These are phyloP conservation scores for Acleris holmiana DNA, from an alignment of 2,888 invertebrate species.

Conservation along the genomic window DNA sequence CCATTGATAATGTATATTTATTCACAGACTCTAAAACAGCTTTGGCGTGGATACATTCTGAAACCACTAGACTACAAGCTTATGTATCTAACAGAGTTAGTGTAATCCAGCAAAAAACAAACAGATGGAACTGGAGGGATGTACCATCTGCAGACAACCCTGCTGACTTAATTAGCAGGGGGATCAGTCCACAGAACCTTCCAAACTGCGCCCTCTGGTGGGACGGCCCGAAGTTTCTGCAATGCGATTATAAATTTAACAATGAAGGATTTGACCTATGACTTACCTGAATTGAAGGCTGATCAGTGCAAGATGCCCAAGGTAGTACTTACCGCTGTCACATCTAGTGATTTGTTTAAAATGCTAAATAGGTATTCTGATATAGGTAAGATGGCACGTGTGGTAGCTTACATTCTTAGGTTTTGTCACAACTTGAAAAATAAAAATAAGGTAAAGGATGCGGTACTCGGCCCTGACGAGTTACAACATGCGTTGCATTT, in stretches of 20 bases:
- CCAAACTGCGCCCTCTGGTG: slow-evolving; percentile 22
- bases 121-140: slow-evolving; percentile 34
- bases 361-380: slow-evolving; percentile 35
- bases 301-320: background rate
- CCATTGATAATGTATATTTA: slow-evolving; percentile 23
- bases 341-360: background rate
- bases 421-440: slow-evolving; percentile 36
- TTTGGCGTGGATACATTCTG: slow-evolving; percentile 37
- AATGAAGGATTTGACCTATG: background rate
- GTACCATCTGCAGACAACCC: slow-evolving; percentile 35
- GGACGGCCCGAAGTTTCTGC: slow-evolving; percentile 19
- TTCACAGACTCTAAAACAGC: slow-evolving; percentile 37
- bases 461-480: slow-evolving; percentile 2
- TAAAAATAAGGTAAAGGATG: slow-evolving; percentile 8
- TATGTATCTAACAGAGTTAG: slow-evolving; percentile 40
- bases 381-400: slow-evolving; percentile 37
- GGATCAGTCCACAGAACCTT: slow-evolving; percentile 27
- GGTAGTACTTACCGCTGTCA: background rate
- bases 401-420: slow-evolving; percentile 36
- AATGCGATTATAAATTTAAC: slow-evolving; percentile 13
- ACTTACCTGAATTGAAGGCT: slow-evolving; percentile 27
- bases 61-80: slow-evolving; percentile 25
- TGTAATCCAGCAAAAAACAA: slow-evolving; percentile 25
- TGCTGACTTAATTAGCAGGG: slow-evolving; percentile 35
- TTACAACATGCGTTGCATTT: slow-evolving; percentile 20